Base-by-base conservation (phyloP, 1,140 invertebrate genomes). In the Dolichoris vasculosae region DNA sequence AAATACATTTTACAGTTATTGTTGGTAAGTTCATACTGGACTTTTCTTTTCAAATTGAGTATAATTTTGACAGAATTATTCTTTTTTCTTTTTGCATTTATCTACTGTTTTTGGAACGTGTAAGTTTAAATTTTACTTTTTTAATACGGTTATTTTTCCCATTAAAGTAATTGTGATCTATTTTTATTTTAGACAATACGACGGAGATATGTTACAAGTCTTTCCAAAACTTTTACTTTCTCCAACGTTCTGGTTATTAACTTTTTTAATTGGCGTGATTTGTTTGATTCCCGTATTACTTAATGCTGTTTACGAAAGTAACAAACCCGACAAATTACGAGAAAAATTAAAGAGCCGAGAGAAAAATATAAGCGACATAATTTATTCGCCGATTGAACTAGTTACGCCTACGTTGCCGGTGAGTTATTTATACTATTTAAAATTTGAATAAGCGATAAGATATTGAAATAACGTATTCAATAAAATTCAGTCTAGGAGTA, bases 21-120 rank as follows among this genome's bases (percentile, higher is more conserved):
- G 88, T 89, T 97, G 35, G 94, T 95, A 85, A 95, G 96, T 46
- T 94, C 94, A 77, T 96, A 96, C 90, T 95, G 96, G 88, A 96
- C 95, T 1, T 87, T 93, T 77, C 91, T 95, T 46, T 95, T 96
- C 86, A 91, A 96, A 20, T 82, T 92, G 0, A 94, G 95, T 35
- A 89, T 95, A 3, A 20, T 95, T 8, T 87, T 95, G 30, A 96
- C 96, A 0, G 92, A 96, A 87, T 43, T 96, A 1, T 88, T 92
- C 17, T 96, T 96, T 88, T 89, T 96, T 3, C 75, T 23, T 9
- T 73, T 79, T 20, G 64, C 84, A 15, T 80, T 76, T 38, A 9
- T 75, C n/a, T 85, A 85, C 55, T 43, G 59, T 17, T 73, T 67
- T 35, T 78, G 73, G 71, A 63, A 86, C 71, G 75, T 86, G 76